Base-by-base conservation (phyloP, 2,888 invertebrate species). In the Rhagonycha fulva region DNA sequence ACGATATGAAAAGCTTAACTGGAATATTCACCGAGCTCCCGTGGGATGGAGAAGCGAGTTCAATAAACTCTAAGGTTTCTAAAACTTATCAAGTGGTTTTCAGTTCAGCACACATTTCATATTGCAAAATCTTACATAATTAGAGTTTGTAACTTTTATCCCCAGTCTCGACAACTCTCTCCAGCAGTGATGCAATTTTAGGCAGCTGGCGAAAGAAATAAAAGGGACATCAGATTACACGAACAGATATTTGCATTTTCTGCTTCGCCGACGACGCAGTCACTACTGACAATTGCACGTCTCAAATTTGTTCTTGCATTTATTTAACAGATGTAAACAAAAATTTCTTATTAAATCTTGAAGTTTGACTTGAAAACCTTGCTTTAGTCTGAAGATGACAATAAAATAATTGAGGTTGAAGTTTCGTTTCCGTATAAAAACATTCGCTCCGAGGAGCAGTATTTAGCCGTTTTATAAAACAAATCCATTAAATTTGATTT, bases 1-100 rank as follows among this genome's bases (percentile, higher is more conserved):
- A n/a, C 32, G 63, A 66, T 47, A 72, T 47, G 32, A 24, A 19
- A 32, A 24, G 71, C 66, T 72, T 72, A 66, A 72, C 32, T 66
- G n/a, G 67, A 66, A 71, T 71, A 62, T 62, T 66, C 14, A 19
- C n/a, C n/a, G 28, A 71, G 30, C 32, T 19, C 60, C 23, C n/a
- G 66, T 23, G 66, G 60, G 66, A 32, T 14, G 32, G 24, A 68
- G 23, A 68, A 68, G 0, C 9, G 24, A 66, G 71, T 72, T 72
- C 71, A 72, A 72, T 72, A 72, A 72, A 72, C 71, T 67, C 47
- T 5, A 47, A 62, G 47, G 26, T 60, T 72, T 72, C 24, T 28
- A 72, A 67, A 72, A 72, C 32, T 72, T 72, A 72, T 72, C 71
- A 66, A 67, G 71, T 32, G 71, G 47, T 72, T 72, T 72, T 72